These are phyloP conservation scores for Erinaceus europaeus DNA, from an alignment of 2,113 vertebrate genomes.

Conservation along the genomic window DNA sequence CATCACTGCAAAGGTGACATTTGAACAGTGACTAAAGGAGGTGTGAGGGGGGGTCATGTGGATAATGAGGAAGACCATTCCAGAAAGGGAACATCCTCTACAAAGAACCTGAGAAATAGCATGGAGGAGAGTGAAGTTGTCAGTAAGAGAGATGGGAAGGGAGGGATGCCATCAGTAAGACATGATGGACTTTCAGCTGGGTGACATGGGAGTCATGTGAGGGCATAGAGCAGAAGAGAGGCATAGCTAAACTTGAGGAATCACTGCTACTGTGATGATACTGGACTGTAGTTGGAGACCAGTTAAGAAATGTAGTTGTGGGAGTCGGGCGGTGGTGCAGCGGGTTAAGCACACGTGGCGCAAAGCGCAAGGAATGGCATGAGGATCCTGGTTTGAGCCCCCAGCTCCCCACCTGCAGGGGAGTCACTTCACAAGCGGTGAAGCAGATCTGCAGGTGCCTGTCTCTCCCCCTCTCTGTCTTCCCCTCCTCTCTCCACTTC, in stretches of 20 bases:
- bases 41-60: not conserved
- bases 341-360: too few species aligned
- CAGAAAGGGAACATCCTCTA: not conserved
- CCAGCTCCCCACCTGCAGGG: too few species aligned
- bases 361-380: too few species aligned
- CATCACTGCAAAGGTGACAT: not conserved
- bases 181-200: not conserved
- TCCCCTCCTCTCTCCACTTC: too few species aligned
- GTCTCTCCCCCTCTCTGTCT: too few species aligned
- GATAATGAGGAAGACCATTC: not conserved
- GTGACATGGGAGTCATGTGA: not conserved
- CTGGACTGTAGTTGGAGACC: not conserved
- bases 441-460: too few species aligned
- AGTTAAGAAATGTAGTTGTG: too few species aligned
- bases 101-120: too few species aligned
- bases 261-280: not conserved
- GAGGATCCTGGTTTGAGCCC: too few species aligned
- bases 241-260: not conserved
- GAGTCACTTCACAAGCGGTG: too few species aligned
- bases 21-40: not conserved
- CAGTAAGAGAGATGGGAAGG: not conserved
- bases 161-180: not conserved
- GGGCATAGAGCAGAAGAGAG: not conserved
- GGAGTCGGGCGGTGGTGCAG: too few species aligned
- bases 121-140: not conserved